A percentile compares a stretch with the other conserved stretches of the same genome.
These are phyloP conservation scores for Camptogramma bilineatum DNA, from an alignment of 2,888 invertebrate species.

Conservation along the genomic window DNA sequence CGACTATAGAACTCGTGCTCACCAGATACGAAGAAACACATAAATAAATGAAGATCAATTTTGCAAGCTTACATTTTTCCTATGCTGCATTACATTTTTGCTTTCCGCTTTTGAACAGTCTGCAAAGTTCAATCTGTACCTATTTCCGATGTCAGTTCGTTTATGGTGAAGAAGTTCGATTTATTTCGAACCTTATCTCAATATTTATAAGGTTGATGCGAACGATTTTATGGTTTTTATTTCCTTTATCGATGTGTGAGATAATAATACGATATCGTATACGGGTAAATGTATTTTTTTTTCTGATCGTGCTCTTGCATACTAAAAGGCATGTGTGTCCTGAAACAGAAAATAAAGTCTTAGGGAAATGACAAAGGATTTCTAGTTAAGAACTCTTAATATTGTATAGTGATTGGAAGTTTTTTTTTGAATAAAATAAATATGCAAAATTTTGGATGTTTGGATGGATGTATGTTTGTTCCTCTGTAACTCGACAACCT, in stretches of 20 bases:
- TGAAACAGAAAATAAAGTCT: neutral
- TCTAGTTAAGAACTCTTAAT: neutral
- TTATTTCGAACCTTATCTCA: slow-evolving; percentile 5
- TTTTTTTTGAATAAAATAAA: neutral
- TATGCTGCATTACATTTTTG: neutral
- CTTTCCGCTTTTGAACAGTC: slow-evolving; percentile 11
- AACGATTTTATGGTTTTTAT: slow-evolving; percentile 11
- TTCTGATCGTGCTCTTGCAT: slow-evolving; percentile 7
- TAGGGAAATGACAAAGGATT: neutral
- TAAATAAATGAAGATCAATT: too few relatives aligned
- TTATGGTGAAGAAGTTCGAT: neutral
- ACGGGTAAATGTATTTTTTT: slow-evolving; percentile 10
- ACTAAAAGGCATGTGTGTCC: neutral
- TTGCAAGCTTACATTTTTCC: neutral
- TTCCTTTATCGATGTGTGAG: slow-evolving; percentile 13
- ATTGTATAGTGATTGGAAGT: neutral
- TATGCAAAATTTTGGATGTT: too few relatives aligned
- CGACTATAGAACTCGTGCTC: too few relatives aligned
- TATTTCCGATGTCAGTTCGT: slow-evolving; percentile 16
- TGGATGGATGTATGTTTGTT: too few relatives aligned
- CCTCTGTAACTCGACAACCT: too few relatives aligned
- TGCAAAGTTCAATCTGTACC: slow-evolving; percentile 16
- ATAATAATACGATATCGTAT: slow-evolving; percentile 18
- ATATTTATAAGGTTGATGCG: neutral
- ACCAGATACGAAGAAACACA: too few relatives aligned